These are phyloP conservation scores for Camptogramma bilineatum DNA, from an alignment of 2,888 invertebrate species.

Conservation along the genomic window DNA sequence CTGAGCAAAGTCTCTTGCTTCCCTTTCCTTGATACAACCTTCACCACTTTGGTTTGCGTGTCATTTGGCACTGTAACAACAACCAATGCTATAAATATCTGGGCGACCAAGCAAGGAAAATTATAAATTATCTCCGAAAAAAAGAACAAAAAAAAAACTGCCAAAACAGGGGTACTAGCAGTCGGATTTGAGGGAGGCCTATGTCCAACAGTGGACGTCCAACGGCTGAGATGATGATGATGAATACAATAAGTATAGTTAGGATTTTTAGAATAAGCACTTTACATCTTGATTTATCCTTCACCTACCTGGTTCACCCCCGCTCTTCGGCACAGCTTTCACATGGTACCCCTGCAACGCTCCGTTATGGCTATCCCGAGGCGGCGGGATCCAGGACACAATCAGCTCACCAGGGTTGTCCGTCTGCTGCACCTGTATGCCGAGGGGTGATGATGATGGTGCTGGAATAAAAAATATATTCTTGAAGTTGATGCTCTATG, in stretches of 20 bases:
- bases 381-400: slow-evolving; percentile 76
- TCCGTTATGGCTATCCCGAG: slow-evolving; percentile 73
- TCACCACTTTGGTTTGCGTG: slow-evolving; percentile 73
- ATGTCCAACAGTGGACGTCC: too few species aligned
- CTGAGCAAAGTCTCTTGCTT: slow-evolving; percentile 74
- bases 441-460: slow-evolving; percentile 75
- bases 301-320: slow-evolving; percentile 66
- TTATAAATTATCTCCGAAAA: too few species aligned
- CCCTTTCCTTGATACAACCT: slow-evolving; percentile 71
- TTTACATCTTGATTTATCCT: too few species aligned
- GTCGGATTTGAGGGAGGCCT: too few species aligned
- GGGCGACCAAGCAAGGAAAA: too few species aligned
- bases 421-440: slow-evolving; percentile 75
- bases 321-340: slow-evolving; percentile 72
- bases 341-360: slow-evolving; percentile 77
- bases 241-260: too few species aligned
- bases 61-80: slow-evolving; percentile 67
- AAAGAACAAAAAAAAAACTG: too few species aligned
- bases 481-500: background rate
- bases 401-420: slow-evolving; percentile 75
- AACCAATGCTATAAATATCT: too few species aligned
- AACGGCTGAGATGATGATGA: too few species aligned
- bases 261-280: too few species aligned
- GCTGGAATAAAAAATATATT: slow-evolving; percentile 54
- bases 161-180: too few species aligned